Evolutionary conservation across 2,888 invertebrate genomes (phyloP), one percentile per base, ranked within the genome.

Genomic region (Pseudococcus jackbeardsleyi): DNA sequence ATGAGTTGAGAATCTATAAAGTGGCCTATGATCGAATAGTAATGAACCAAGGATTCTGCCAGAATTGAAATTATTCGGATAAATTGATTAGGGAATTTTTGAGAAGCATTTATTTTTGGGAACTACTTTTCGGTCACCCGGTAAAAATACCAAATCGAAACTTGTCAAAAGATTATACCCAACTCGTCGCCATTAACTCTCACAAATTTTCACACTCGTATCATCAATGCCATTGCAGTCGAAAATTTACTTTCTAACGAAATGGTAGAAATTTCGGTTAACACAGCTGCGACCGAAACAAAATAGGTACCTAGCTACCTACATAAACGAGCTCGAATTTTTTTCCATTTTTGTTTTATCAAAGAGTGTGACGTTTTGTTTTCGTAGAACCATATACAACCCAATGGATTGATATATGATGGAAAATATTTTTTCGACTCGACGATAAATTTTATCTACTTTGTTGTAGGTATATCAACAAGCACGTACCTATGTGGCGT

Each of bases 321-420:
- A 22, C 26, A 68, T 26, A 2, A 15, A 68, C 72, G 72, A 4
- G 33, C 7, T 17, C 5, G 39, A 64, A 64, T 64, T 64, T 22
- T 64, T 64, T 64, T 7, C 64, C 8, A 64, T 64, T 64, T 64
- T 22, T 8, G 8, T 64, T 72, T 72, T 72, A 72, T 72, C 72
- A 33, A 19, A 22, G 64, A 64, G 22, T 22, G 64, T 64, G 64
- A 64, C 64, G 19, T 64, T 42, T 42, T 64, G 64, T 9, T 64
- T 64, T 22, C 64, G 12, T 64, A 64, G 22, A 8, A 33, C 26
- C 26, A 33, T 33, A 33, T 33, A 33, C 26, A 33, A 64, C 48
- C 15, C 15, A 12, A 4, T 15, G 4, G 15, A 15, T 12, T 50
- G 11, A 59, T 22, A 19, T 22, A 22, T 22, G 64, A 64, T 22